phyloP scores from a whole-genome alignment of 2,888 invertebrate genomes.

The Halocaridina rubra region DNA sequence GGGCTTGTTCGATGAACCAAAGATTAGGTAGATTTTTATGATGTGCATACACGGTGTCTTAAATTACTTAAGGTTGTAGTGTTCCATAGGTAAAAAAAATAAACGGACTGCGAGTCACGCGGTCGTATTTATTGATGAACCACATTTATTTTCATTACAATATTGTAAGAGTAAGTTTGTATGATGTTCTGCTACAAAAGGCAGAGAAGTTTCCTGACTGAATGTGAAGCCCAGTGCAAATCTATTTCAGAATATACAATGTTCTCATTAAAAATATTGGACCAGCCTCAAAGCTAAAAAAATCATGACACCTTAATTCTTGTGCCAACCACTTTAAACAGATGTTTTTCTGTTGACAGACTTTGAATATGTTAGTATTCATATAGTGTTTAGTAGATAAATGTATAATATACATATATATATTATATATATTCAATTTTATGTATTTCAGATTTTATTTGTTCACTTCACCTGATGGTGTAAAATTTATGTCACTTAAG shows the following conservation, averaged over 20 bases:
- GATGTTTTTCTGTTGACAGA: slow-evolving; percentile 56
- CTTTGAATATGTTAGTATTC: slow-evolving; percentile 60
- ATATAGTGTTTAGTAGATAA: slow-evolving; percentile 59
- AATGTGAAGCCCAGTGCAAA: slow-evolving; percentile 33
- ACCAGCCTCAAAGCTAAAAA: slow-evolving; percentile 38
- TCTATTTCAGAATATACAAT: slow-evolving; percentile 34
- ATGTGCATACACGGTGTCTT: slow-evolving; percentile 57
- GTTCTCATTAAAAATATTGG: slow-evolving; percentile 23
- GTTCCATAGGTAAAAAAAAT: slow-evolving; percentile 46
- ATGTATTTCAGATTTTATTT: slow-evolving; percentile 61
- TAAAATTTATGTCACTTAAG: slow-evolving; percentile 55
- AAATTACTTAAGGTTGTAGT: slow-evolving; percentile 58
- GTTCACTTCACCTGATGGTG: slow-evolving; percentile 59
- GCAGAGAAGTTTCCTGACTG: slow-evolving; percentile 49
- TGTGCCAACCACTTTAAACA: slow-evolving; percentile 60
- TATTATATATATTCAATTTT: slow-evolving; percentile 59
- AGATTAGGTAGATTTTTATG: slow-evolving; percentile 60
- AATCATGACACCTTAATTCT: slow-evolving; percentile 55
- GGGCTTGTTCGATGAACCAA: slow-evolving; percentile 57
- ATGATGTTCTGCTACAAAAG: slow-evolving; percentile 45
- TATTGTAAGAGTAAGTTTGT: slow-evolving; percentile 56
- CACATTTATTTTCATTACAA: slow-evolving; percentile 60
- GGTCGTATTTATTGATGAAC: slow-evolving; percentile 58
- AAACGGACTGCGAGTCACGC: background rate
- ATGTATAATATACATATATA: slow-evolving; percentile 60